A percentile compares a stretch with the other conserved stretches of the same genome.
These are phyloP conservation scores for Eulithis prunata DNA, from an alignment of 2,888 invertebrate genomes.

Conservation along the genomic window DNA sequence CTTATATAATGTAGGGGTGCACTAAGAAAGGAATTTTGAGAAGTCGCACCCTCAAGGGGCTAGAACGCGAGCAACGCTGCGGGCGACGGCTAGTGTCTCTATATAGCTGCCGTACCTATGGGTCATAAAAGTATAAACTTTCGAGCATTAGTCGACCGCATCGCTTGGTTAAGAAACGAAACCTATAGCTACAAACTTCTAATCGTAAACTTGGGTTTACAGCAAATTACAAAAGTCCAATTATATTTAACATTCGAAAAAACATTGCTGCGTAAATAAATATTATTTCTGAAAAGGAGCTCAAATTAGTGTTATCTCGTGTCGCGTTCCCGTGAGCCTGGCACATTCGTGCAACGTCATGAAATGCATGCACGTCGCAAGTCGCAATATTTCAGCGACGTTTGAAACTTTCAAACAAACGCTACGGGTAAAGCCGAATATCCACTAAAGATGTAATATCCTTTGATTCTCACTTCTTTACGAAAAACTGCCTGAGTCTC, in stretches of 20 bases:
- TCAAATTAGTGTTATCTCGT: constrained; percentile 24
- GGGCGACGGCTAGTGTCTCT: too few species aligned
- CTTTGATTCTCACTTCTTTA: too few species aligned
- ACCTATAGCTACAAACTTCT: not conserved
- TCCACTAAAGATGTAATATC: not conserved
- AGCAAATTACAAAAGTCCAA: not conserved
- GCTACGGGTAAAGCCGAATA: constrained; percentile 36
- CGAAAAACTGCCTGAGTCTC: too few species aligned
- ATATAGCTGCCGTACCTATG: too few species aligned
- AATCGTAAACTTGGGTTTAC: not conserved
- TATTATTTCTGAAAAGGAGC: constrained; percentile 14
- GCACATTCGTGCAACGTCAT: constrained; percentile 26
- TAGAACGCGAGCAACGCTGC: too few species aligned
- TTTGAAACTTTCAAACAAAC: constrained; percentile 48
- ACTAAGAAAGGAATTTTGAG: too few species aligned
- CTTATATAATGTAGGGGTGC: too few species aligned
- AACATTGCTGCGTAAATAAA: not conserved
- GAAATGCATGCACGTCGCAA: constrained; percentile 33
- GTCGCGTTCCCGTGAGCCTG: constrained; percentile 21
- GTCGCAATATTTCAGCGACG: constrained; percentile 31
- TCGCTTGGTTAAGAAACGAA: too few species aligned
- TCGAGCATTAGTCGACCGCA: too few species aligned
- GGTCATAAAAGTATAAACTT: too few species aligned
- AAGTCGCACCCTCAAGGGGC: too few species aligned
- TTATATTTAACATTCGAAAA: not conserved